These are phyloP conservation scores for Leptura quadrifasciata DNA, from an alignment of 2,888 invertebrate species.

Conservation along the genomic window DNA sequence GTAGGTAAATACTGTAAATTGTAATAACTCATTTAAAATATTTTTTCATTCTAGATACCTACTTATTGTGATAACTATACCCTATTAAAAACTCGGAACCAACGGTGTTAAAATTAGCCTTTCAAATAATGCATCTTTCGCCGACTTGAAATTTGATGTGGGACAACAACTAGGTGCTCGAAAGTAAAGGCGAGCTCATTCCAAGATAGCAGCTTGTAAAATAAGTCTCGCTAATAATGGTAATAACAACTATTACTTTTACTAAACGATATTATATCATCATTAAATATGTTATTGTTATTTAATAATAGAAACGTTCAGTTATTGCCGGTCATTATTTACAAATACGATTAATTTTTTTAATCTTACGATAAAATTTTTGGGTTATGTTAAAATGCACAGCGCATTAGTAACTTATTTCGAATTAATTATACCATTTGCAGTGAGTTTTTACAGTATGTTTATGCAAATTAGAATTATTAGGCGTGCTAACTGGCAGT, in stretches of 20 bases:
- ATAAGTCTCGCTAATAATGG: conserved; percentile 10
- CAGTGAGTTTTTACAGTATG: too few relatives aligned
- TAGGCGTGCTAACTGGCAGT: too few relatives aligned
- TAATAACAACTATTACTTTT: conserved; percentile 16
- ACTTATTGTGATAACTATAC: too few relatives aligned
- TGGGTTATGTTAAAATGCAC: too few relatives aligned
- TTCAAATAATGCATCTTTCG: neutral
- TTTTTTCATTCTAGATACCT: too few relatives aligned
- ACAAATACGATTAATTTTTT: neutral
- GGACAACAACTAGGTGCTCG: neutral
- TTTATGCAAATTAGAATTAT: too few relatives aligned
- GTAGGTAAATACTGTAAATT: too few relatives aligned
- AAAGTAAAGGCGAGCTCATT: neutral
- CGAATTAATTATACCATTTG: too few relatives aligned
- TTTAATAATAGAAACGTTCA: neutral
- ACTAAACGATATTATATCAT: conserved; percentile 18
- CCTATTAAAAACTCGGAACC: neutral
- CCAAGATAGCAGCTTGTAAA: neutral
- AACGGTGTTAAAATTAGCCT: neutral
- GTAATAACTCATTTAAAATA: too few relatives aligned
- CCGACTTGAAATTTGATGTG: neutral
- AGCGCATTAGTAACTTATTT: too few relatives aligned
- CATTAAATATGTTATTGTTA: conserved; percentile 10
- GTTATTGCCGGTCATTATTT: neutral
- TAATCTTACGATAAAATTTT: too few relatives aligned